Conservation (phyloP, 1,140 invertebrate species). For the Drosophila setifemur region DNA sequence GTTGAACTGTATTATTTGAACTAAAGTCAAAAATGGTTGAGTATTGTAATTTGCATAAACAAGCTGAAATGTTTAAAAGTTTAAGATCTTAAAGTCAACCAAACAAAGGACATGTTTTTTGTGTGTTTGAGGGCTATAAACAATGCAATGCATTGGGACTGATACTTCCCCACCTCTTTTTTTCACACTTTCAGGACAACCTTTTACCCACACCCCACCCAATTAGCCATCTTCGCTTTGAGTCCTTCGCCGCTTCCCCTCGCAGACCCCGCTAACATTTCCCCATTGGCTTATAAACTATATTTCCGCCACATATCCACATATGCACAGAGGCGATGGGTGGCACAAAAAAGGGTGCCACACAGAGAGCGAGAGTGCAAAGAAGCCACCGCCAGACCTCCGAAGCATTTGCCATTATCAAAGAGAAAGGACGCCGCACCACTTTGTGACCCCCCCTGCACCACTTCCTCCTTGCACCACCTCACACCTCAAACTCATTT, state of each 20-base stretch:
- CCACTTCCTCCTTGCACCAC: not conserved
- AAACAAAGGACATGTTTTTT: no score
- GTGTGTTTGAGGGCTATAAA: no score
- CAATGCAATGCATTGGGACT: no score
- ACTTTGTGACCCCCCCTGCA: no score
- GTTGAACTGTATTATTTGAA: no score
- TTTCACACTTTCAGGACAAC: slow-evolving; percentile 4
- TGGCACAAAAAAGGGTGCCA: not conserved
- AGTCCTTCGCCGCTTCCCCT: not conserved
- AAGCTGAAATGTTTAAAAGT: no score
- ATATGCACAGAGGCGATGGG: slow-evolving; percentile 6
- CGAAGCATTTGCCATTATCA: slow-evolving; percentile 70
- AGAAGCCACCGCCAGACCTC: slow-evolving; percentile 58
- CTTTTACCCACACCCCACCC: slow-evolving; percentile 25
- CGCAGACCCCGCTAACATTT: slow-evolving; percentile 47
- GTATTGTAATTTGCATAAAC: no score
- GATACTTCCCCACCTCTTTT: not conserved
- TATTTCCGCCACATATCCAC: slow-evolving; percentile 43
- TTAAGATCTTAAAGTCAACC: no score
- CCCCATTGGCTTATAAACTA: slow-evolving; percentile 53
- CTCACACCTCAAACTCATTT: slow-evolving; percentile 66
- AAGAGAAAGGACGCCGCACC: slow-evolving; percentile 66
- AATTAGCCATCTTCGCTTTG: slow-evolving; percentile 19
- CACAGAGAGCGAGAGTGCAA: slow-evolving; percentile 6
- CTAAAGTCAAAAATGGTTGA: no score